A percentile compares a stretch with the other conserved stretches of the same genome.
These are phyloP conservation scores for Tanytarsus gracilentus DNA, from an alignment of 2,888 invertebrate species.

Conservation along the genomic window DNA sequence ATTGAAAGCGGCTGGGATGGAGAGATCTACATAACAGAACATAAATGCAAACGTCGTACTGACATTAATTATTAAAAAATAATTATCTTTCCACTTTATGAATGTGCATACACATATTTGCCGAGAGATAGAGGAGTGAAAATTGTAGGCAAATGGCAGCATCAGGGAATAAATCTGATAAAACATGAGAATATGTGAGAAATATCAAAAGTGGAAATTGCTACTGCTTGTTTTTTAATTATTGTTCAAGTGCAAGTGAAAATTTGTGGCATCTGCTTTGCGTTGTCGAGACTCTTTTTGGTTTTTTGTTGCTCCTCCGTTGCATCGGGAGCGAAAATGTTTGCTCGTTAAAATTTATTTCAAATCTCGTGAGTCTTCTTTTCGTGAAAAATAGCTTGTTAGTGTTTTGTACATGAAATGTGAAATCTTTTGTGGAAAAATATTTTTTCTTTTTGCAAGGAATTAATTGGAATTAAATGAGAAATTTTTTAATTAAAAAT, in stretches of 20 bases:
- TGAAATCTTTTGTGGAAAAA: too few species aligned
- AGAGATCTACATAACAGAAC: neutral
- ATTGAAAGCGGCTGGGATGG: neutral
- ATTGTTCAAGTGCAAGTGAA: conserved; percentile 6
- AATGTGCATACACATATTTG: too few species aligned
- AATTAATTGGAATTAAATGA: too few species aligned
- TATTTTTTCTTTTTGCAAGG: too few species aligned
- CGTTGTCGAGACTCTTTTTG: neutral
- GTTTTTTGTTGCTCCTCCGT: neutral
- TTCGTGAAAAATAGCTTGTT: too few species aligned
- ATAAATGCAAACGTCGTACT: neutral
- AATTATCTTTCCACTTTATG: conserved; percentile 11
- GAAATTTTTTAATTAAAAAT: too few species aligned
- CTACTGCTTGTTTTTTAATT: conserved; percentile 1
- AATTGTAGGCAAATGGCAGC: neutral
- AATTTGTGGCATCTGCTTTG: neutral
- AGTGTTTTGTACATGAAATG: neutral
- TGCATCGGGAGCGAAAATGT: neutral
- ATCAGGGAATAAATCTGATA: neutral
- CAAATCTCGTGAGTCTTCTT: neutral
- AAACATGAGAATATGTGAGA: neutral
- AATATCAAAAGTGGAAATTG: neutral
- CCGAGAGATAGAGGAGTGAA: too few species aligned
- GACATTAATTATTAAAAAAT: conserved; percentile 26
- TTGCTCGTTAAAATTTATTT: conserved; percentile 11